Base-by-base conservation (phyloP, 2,797 vertebrate species). In the Urocyon cinereoargenteus region DNA sequence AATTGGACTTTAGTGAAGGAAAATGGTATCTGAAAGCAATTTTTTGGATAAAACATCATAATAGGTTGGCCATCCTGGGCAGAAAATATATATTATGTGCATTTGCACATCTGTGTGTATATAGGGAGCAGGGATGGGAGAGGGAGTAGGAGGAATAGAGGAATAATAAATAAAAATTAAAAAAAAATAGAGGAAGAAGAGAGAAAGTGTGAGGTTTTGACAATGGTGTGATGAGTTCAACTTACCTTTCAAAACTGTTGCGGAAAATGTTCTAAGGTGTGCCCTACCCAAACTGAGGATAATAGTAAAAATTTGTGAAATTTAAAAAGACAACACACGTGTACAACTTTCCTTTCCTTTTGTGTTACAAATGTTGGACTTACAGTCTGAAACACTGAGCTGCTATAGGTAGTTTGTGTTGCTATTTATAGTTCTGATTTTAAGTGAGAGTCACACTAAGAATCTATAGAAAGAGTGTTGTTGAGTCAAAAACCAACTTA, bases 401-500 rank as follows among this genome's bases (percentile, higher is more conserved):
- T 73, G 11, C 18, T 51, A 0, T 26, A 3, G n/a, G 13, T 36
- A 61, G 40, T 45, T 92, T 77, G 51, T 45, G 57, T 90, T 49
- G 19, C 19, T 64, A 13, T 81, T 2, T 31, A 5, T 57, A 85
- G 59, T 53, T 82, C n/a, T 31, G 24, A 31, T 18, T 61, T 73
- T 66, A 49, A 94, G 49, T 31, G 10, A 85, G 6, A 24, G 14
- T 83, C 40, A 66, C 2, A 13, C 18, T 73, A 84, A 85, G 86
- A 90, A 40, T 87, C n/a, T 82, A 5, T 28, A 79, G 82, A 40
- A 87, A 87, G 36, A 75, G 15, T 78, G 13, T 34, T 70, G 6
- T n/a, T 77, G 88, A 89, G 13, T 84, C 28, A 86, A 89, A 92
- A 94, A 40, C 12, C 55, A 78, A 19, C 49, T 68, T 88, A 87